Base-by-base conservation (phyloP, 2,888 invertebrate genomes). In the Macaria liturata region DNA sequence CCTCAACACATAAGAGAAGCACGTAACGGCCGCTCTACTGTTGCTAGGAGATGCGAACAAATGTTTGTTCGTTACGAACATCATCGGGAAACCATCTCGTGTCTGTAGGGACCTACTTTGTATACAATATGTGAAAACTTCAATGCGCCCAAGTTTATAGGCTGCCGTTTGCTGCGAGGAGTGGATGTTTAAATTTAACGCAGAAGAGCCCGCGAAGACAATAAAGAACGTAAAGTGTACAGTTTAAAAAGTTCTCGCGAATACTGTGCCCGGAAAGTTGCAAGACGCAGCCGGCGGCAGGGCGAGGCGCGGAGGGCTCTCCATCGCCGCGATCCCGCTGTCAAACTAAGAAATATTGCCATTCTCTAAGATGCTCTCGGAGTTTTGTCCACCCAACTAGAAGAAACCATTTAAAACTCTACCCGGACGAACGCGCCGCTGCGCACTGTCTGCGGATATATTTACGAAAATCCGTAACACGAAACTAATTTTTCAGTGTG, bases 321-420 rank as follows among this genome's bases (percentile, higher is more conserved):
- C 70, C 73, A 68, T 73, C 73, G 70, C 72, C 66, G 69, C 78
- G 80, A 81, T 83, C 78, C 76, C 74, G 74, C 81, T 84, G 84
- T 86, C 88, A 87, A 87, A 87, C 78, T 80, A 82, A 87, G 87
- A 90, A 86, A 88, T 88, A 90, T 90, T 80, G 82, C 80, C 72
- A 72, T 71, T 72, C 67, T 66, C 61, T 67, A 76, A 75, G 69
- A 72, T 74, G 66, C 68, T 70, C 68, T 60, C 63, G 61, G 71
- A 76, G 74, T 75, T 76, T 72, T 68, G 73, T 74, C 71, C 69
- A 72, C 64, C 67, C 67, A 71, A 71, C 70, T 75, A 67, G 63
- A 59, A 74, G 74, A 77, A 80, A 80, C 68, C 70, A 70, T 72
- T 71, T 71, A 74, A 60, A 68, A 75, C 64, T 68, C 67, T 70